A percentile compares a stretch with the other conserved stretches of the same genome.
These are phyloP conservation scores for Helicoverpa zea DNA, from an alignment of 1,140 invertebrate species.

Conservation along the genomic window DNA sequence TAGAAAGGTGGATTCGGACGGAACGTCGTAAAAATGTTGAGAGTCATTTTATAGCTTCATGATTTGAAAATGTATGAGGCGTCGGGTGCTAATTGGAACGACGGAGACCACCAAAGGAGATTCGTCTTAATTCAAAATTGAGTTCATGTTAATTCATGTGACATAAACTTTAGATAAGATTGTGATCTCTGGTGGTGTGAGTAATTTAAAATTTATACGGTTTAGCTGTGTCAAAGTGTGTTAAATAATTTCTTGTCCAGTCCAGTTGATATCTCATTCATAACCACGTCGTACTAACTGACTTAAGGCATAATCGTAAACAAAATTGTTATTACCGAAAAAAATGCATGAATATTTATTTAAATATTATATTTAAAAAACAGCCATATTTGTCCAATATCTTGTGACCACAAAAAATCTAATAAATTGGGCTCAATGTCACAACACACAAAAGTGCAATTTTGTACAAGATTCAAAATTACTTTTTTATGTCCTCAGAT, in stretches of 20 bases:
- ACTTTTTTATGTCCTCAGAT: constrained; percentile 15
- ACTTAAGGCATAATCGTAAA: too few species aligned
- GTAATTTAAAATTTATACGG: constrained; percentile 14
- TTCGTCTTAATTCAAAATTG: constrained; percentile 47
- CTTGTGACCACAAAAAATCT: constrained; percentile 9
- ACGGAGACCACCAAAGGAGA: constrained; percentile 52
- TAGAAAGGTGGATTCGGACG: constrained; percentile 52
- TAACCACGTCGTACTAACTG: too few species aligned
- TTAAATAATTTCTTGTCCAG: too few species aligned
- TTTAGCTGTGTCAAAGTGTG: too few species aligned
- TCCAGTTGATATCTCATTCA: too few species aligned
- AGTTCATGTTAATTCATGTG: constrained; percentile 49
- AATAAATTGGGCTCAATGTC: constrained; percentile 15
- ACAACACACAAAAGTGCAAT: not conserved
- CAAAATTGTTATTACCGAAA: too few species aligned
- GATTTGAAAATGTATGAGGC: constrained; percentile 56
- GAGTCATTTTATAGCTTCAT: constrained; percentile 60
- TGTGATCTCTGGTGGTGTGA: not conserved
- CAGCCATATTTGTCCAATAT: not conserved
- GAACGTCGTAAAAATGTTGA: constrained; percentile 55
- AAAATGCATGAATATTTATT: too few species aligned
- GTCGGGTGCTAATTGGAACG: constrained; percentile 60
- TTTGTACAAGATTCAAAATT: not conserved
- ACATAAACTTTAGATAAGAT: constrained; percentile 52
- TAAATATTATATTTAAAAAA: too few species aligned